A percentile compares a stretch with the other conserved stretches of the same genome.
These are phyloP conservation scores for Melieria crassipennis DNA, from an alignment of 2,888 invertebrate species.

Conservation along the genomic window DNA sequence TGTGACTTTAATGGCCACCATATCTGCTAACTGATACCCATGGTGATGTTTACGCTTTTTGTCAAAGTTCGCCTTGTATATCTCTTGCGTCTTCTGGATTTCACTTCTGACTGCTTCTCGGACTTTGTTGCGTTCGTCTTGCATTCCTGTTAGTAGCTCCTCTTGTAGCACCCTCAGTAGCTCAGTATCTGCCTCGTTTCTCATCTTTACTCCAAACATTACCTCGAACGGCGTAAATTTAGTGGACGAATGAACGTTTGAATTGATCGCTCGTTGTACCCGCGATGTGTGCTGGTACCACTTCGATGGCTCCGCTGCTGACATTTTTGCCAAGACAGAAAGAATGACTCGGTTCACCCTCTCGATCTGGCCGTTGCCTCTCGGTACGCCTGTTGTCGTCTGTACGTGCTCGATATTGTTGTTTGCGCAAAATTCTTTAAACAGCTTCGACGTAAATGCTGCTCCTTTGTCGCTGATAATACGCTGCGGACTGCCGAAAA, in stretches of 20 bases:
- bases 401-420: conserved; percentile 27
- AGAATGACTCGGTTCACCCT: conserved; percentile 25
- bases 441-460: conserved; percentile 31
- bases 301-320: conserved; percentile 24
- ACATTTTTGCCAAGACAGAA: conserved; percentile 26
- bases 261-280: conserved; percentile 30
- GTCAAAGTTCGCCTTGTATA: conserved; percentile 34
- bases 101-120: conserved; percentile 26
- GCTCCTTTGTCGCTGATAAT: conserved; percentile 29
- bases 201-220: conserved; percentile 34
- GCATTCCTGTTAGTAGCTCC: conserved; percentile 26
- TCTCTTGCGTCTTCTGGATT: conserved; percentile 31
- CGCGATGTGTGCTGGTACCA: conserved; percentile 23
- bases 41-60: conserved; percentile 33
- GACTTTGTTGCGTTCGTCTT: conserved; percentile 32
- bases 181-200: conserved; percentile 18
- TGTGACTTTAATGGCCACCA: conserved; percentile 18
- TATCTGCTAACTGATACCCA: conserved; percentile 24
- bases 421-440: conserved; percentile 23
- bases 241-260: conserved; percentile 25
- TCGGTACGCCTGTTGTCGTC: conserved; percentile 26
- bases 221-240: conserved; percentile 33
- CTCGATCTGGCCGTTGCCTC: conserved; percentile 27
- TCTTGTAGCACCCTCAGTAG: conserved; percentile 25
- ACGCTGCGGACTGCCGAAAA: conserved; percentile 21